Evolutionary conservation across 2,888 invertebrate species (phyloP).

Genomic region (Drosophila mercatorum): DNA sequence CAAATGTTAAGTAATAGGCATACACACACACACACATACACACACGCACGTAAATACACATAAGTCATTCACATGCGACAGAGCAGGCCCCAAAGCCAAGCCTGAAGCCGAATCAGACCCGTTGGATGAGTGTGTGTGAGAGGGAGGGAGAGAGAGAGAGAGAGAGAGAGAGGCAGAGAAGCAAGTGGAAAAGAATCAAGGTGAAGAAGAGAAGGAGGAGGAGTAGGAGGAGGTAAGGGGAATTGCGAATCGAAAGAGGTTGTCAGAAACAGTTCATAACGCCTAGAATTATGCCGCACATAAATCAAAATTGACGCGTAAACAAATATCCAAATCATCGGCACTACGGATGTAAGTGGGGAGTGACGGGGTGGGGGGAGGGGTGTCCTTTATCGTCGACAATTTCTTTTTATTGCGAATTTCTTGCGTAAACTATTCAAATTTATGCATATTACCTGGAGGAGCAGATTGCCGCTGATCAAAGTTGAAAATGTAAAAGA

Average conservation of each 20-base stretch:
- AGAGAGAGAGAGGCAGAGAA: not conserved
- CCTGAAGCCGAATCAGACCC: not conserved
- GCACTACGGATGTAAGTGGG: not conserved
- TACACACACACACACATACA: constrained; percentile 31
- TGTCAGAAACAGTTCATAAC: constrained; percentile 77
- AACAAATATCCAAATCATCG: constrained; percentile 55
- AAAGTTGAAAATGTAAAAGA: constrained; percentile 32
- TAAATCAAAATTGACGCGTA: constrained; percentile 77
- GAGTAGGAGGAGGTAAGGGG: not conserved
- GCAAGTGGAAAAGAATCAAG: not conserved
- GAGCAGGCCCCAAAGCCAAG: constrained; percentile 8
- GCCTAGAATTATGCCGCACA: constrained; percentile 76
- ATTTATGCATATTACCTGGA: constrained; percentile 60
- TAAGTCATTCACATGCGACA: constrained; percentile 14
- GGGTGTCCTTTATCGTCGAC: not conserved
- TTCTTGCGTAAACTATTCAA: constrained; percentile 44
- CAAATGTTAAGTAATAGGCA: constrained; percentile 50
- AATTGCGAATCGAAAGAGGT: constrained; percentile 37
- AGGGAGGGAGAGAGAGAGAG: not conserved
- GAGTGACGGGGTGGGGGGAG: too few species aligned
- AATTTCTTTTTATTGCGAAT: constrained; percentile 26
- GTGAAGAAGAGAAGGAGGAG: too few species aligned
- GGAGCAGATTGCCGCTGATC: constrained; percentile 48
- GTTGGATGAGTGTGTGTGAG: not conserved
- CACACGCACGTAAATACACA: constrained; percentile 32